A percentile compares a stretch with the other conserved stretches of the same genome.
These are phyloP conservation scores for Synanthedon tipuliformis DNA, from an alignment of 2,888 invertebrate species.

Conservation along the genomic window DNA sequence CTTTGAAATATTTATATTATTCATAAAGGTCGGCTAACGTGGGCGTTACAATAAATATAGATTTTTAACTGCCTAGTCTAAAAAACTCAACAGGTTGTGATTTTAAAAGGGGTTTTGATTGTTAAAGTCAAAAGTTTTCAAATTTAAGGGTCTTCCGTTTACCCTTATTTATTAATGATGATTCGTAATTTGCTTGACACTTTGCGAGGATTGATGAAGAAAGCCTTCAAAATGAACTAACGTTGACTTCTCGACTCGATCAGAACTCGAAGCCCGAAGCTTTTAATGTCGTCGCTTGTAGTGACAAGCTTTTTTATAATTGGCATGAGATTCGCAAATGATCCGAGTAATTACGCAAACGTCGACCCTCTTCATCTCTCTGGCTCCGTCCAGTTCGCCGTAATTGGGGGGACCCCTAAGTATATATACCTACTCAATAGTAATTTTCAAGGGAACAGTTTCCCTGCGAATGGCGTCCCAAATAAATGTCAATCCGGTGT, in stretches of 20 bases:
- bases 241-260: constrained; percentile 30
- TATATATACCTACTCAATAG: constrained; percentile 13
- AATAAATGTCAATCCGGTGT: background rate
- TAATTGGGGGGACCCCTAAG: constrained; percentile 45
- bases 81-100: too few species aligned
- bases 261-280: constrained; percentile 24
- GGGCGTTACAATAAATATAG: too few species aligned
- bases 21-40: too few species aligned
- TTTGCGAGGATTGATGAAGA: too few species aligned
- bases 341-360: constrained; percentile 65
- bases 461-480: constrained; percentile 8
- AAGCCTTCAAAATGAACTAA: constrained; percentile 8
- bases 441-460: constrained; percentile 20
- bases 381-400: constrained; percentile 25
- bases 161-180: too few species aligned
- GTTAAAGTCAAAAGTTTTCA: too few species aligned
- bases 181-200: too few species aligned
- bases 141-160: too few species aligned
- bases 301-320: constrained; percentile 58
- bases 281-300: constrained; percentile 38
- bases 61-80: too few species aligned
- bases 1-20: too few species aligned
- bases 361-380: constrained; percentile 66
- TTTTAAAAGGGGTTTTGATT: too few species aligned
- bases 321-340: constrained; percentile 60